Evolutionary conservation across 2,888 invertebrate genomes (phyloP), one percentile per base, ranked within the genome.

Genomic region (Trachelus stipa): DNA sequence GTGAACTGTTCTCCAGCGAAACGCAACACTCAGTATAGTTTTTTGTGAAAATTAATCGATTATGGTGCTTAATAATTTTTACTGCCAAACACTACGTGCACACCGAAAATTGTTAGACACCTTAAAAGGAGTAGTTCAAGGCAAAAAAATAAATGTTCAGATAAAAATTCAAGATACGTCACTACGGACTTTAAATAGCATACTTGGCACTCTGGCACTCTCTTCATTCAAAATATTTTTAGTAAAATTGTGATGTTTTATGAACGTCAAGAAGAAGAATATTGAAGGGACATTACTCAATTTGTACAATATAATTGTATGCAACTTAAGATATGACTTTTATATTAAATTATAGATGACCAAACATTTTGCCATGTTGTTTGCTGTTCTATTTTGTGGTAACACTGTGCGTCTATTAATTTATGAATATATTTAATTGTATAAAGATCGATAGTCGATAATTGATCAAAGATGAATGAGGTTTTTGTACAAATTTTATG

Each of bases 51-150:
- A 77, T 30, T n/a, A 73, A 33, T 74, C 69, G 40, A 56, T 74
- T 73, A 76, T 79, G 83, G 83, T 83, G 83, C 83, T 83, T 83
- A 83, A 79, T 77, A 23, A 56, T 15, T 23, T 9, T 23, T 79
- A 83, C 83, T 83, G 83, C 83, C 83, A 81, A 80, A 81, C 77
- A 79, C 68, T 79, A 73, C 71, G 78, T 80, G 83, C 83, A 80
- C 78, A 83, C 56, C 9, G 6, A 15, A 23, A 56, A 56, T 23
- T 23, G 2, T 56, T 56, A 56, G 56, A 9, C 9, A 23, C 9
- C 56, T 23, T 56, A 2, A 9, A 56, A 56, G 56, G 56, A n/a
- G n/a, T n/a, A 15, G 9, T 56, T 56, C 23, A 56, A 56, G 56
- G 9, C 2, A 56, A 23, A 23, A 15, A 23, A 9, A 9, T 56